Conservation (phyloP, 1,140 invertebrate genomes). For the Trypoxylus dichotomus region DNA sequence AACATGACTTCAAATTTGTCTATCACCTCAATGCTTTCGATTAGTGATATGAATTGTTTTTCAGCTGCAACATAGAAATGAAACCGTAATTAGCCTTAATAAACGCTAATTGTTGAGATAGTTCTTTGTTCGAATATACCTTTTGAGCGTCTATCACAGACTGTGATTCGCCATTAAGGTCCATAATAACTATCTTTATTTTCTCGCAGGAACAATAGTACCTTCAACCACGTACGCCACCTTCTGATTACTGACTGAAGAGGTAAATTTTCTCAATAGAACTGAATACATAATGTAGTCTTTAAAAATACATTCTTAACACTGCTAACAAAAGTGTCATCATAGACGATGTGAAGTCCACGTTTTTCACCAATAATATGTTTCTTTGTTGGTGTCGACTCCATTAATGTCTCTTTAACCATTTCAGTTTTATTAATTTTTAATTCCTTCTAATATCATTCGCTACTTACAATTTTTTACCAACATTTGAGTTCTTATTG, state of each 20-base stretch:
- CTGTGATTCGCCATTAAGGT: constrained; percentile 3
- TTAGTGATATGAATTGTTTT: not conserved
- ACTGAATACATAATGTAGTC: constrained; percentile 36
- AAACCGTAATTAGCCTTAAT: constrained; percentile 8
- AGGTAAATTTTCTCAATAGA: constrained; percentile 45
- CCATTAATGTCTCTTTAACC: too few species aligned
- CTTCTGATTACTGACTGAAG: constrained; percentile 45
- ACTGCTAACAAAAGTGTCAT: not conserved
- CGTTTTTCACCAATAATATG: too few species aligned
- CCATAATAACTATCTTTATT: constrained; percentile 31
- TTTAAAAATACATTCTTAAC: constrained; percentile 48
- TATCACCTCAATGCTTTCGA: not conserved
- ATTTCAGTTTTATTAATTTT: too few species aligned
- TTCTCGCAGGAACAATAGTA: constrained; percentile 46
- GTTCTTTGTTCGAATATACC: constrained; percentile 8
- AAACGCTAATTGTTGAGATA: constrained; percentile 1
- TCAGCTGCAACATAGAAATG: not conserved
- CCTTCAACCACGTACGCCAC: constrained; percentile 46
- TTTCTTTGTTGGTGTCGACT: too few species aligned
- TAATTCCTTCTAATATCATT: too few species aligned
- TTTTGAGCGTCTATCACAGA: constrained; percentile 22
- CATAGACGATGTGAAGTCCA: too few species aligned
- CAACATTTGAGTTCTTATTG: too few species aligned
- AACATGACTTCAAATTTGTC: constrained; percentile 8
- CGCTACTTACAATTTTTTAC: too few species aligned